Base-by-base conservation (phyloP, 2,113 vertebrate genomes). In the Stegostoma tigrinum region DNA sequence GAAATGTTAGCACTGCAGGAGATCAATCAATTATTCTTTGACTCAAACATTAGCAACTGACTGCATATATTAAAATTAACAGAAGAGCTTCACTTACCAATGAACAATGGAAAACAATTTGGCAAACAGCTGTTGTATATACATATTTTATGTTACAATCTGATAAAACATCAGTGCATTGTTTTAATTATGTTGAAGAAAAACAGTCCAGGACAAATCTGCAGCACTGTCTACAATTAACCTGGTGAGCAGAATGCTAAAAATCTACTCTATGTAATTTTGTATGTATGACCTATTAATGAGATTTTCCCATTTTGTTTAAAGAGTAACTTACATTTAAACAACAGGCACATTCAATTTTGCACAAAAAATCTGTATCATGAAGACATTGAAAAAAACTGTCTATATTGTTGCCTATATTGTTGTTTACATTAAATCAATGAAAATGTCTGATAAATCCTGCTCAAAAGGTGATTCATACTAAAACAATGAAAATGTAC, bases 191-290 rank as follows among this genome's bases (percentile, higher is more conserved):
- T 98, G 55, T 98, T 27, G 12, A 98, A 98, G 98, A 98, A 98
- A 98, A 99, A 99, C 98, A 98, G 98, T 98, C 97, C 97, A 97
- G 98, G 98, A 98, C 98, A 98, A 99, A 99, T 98, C 98, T 99
- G 98, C 98, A 98, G 98, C 97, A 98, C 97, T 98, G 97, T 96
- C 96, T 97, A 97, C 97, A 98, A 98, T 98, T 98, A 98, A 98
- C 98, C 98, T 97, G 97, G 97, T 97, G 97, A 98, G 97, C 97
- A 97, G 97, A 95, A 93, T 96, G 96, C 97, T 98, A 97, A 98
- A 99, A 96, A 97, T 7, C 34, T 42, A 38, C 61, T 66, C 8
- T 66, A 7, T 87, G 85, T 7, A 21, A 48, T 55, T 55, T 61
- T 52, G 30, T 66, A 94, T 94, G 30, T 10, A 34, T 94, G 70